Conservation (phyloP, 2,888 invertebrate species). For the Eupithecia subfuscata region DNA sequence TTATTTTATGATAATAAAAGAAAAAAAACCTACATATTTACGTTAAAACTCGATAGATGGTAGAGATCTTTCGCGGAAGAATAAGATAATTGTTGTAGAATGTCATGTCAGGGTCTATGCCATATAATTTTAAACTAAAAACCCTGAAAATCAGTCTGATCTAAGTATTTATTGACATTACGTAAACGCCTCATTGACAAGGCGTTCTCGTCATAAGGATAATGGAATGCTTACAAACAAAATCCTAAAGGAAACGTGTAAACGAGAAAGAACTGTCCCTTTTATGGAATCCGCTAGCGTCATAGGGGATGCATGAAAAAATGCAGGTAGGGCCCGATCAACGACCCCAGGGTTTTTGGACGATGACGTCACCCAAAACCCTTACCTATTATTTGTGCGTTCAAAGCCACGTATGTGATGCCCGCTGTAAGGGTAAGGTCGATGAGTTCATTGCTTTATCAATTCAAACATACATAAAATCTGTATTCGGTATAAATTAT, state of each 20-base stretch:
- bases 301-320: constrained; percentile 79
- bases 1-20: neutral
- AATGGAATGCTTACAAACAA: constrained; percentile 38
- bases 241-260: constrained; percentile 37
- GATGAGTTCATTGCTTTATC: constrained; percentile 44
- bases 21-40: too few relatives aligned
- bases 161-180: too few relatives aligned
- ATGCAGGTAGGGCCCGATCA: constrained; percentile 80
- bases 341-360: constrained; percentile 74
- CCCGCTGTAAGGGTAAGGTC: constrained; percentile 43
- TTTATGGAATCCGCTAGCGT: constrained; percentile 68
- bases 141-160: too few relatives aligned
- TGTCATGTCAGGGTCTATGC: too few relatives aligned
- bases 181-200: neutral
- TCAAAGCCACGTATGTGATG: constrained; percentile 59
- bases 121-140: too few relatives aligned
- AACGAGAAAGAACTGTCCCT: constrained; percentile 50
- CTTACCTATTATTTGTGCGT: constrained; percentile 48
- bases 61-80: too few relatives aligned
- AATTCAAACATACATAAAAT: constrained; percentile 34
- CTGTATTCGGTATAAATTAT: constrained; percentile 30
- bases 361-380: constrained; percentile 71
- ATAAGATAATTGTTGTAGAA: too few relatives aligned
- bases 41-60: too few relatives aligned
- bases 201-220: constrained; percentile 12